Evolutionary conservation across 2,113 vertebrate species (phyloP).

Genomic region (Lipotes vexillifer): DNA sequence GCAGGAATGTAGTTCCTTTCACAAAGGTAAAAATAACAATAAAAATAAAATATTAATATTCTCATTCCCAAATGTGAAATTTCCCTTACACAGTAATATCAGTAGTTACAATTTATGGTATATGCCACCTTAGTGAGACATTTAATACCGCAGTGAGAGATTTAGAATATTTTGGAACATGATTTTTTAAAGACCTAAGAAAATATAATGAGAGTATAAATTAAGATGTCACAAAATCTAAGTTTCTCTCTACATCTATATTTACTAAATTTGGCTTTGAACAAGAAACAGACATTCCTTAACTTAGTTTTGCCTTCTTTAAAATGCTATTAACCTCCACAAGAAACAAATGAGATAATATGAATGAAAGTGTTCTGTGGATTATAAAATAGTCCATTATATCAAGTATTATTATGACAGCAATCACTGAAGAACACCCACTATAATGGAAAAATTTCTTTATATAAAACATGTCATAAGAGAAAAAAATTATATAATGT

Average conservation of each 20-base stretch:
- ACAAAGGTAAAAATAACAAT: not conserved
- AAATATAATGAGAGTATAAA: not conserved
- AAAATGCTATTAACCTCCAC: slow-evolving; percentile 4
- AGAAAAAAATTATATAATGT: slow-evolving; percentile 36
- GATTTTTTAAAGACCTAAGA: not conserved
- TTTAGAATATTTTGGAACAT: not conserved
- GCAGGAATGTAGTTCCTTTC: not conserved
- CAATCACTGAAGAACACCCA: slow-evolving; percentile 30
- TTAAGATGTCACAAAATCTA: not conserved
- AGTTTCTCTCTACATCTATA: not conserved
- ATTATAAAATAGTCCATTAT: slow-evolving; percentile 44
- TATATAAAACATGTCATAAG: slow-evolving; percentile 52
- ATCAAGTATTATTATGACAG: slow-evolving; percentile 43
- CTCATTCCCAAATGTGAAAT: not conserved
- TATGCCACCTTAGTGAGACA: not conserved
- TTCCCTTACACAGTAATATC: not conserved
- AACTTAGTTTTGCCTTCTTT: slow-evolving; percentile 29
- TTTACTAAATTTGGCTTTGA: not conserved
- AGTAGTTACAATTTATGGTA: not conserved
- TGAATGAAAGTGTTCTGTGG: not conserved
- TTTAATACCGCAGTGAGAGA: not conserved
- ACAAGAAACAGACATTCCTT: not conserved
- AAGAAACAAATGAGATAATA: slow-evolving; percentile 47
- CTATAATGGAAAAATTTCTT: slow-evolving; percentile 43
- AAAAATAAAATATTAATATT: not conserved